Evolutionary conservation across 2,113 vertebrate species (phyloP), one percentile per base, ranked within the genome.

Genomic region (Okapia johnstoni): DNA sequence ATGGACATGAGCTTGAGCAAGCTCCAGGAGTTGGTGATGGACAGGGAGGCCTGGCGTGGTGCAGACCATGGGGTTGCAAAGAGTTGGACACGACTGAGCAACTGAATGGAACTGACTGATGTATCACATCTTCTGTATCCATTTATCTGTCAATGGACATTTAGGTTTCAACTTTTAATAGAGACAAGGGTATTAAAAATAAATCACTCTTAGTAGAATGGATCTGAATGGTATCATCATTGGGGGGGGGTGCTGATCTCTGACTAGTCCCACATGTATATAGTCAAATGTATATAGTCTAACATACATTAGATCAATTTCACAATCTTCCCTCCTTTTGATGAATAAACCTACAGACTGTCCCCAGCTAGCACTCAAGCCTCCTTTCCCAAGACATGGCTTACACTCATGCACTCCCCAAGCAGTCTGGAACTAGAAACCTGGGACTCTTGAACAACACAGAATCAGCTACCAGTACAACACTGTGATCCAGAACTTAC

Each of bases 151-250:
- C 10, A 15, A 80, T 0, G 77, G 30, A 52, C 30, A 21, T 52
- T 80, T 33, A 80, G 77, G 48, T 33, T 52, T 48, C 46, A 50
- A 10, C 21, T 77, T 46, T 23, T 77, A 58, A 36, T 1, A 23
- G 77, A 36, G 10, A 76, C 7, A 10, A 3, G 25, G 12, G 12
- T 21, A 25, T 83, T 61, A 36, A 46, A 21, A 77, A 36, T 19
- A 46, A 3, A 10, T 77, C 36, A 85, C 46, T 81, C 43, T 25
- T 1, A 14, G 28, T 2, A 73, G n/a, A 54, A 14, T 2, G 54
- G 33, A 36, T n/a, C 63, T 0, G 3, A 12, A 10, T 1, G 25
- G 3, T 3, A 8, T 48, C 19, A 6, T 30, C 4, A 3, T 0
- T 0, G 25, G 3, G 0, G 40, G 40, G 0, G 6, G 33, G 0